These are phyloP conservation scores for Leuctra nigra DNA, from an alignment of 2,888 invertebrate species.

Conservation along the genomic window DNA sequence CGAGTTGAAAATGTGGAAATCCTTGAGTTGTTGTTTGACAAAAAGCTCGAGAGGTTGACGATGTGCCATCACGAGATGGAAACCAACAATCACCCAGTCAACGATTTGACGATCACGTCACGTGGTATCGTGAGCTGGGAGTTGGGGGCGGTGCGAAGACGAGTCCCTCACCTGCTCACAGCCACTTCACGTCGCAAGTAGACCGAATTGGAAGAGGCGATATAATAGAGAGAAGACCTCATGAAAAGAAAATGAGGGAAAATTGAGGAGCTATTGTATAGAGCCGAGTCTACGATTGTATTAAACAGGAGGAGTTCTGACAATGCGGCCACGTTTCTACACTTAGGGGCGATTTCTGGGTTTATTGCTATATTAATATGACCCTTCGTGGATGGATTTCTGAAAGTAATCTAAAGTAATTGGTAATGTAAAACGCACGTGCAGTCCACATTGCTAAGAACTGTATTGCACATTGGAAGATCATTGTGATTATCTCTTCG, in stretches of 20 bases:
- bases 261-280: constrained; percentile 23
- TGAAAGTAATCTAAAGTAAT: constrained; percentile 10
- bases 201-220: constrained; percentile 6
- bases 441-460: constrained; percentile 3
- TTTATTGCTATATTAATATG: background rate
- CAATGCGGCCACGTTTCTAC: background rate
- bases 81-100: too few relatives aligned
- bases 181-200: constrained; percentile 3
- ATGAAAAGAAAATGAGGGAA: constrained; percentile 23
- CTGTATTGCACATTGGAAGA: background rate
- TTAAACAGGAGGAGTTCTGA: constrained; percentile 9
- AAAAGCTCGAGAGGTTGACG: too few relatives aligned
- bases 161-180: too few relatives aligned
- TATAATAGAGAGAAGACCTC: constrained; percentile 3
- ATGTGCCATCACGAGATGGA: too few relatives aligned
- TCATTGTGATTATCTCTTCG: background rate
- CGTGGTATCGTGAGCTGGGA: too few relatives aligned
- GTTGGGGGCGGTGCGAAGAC: too few relatives aligned
- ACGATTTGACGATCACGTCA: too few relatives aligned
- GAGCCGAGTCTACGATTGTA: constrained; percentile 16
- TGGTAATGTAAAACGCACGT: constrained; percentile 13
- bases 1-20: background rate
- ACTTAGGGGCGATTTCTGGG: constrained; percentile 7
- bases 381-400: constrained; percentile 4
- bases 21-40: background rate